phyloP scores from a whole-genome alignment of 2,797 vertebrate genomes.

The Tapirus indicus region DNA sequence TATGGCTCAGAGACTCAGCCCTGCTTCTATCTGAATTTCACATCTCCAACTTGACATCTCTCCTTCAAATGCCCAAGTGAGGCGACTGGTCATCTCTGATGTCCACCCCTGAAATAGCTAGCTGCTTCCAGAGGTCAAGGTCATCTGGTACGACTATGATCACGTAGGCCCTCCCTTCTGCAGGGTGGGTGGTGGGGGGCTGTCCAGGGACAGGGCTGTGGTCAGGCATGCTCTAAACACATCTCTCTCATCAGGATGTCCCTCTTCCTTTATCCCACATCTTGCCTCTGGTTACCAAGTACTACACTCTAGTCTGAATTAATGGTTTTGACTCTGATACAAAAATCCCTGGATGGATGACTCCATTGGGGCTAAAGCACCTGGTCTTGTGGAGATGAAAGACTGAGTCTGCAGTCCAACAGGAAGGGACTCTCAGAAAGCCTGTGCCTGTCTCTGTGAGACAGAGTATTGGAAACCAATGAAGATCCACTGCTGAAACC shows the following conservation, averaged over 20 bases:
- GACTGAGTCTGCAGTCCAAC: background rate
- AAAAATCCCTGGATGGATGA: background rate
- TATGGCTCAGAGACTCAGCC: background rate
- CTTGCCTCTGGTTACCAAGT: background rate
- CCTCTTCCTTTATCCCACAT: background rate
- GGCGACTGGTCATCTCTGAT: background rate
- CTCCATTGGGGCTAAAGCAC: accelerated
- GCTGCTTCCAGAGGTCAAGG: background rate
- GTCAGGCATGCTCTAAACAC: background rate
- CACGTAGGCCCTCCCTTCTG: background rate
- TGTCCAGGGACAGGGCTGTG: background rate
- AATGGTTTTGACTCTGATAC: background rate
- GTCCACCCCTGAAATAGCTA: background rate
- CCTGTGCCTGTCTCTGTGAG: slow-evolving; percentile 17
- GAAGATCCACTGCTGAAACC: slow-evolving; percentile 62
- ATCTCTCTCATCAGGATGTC: accelerated
- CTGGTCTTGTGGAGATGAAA: background rate
- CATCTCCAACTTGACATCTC: background rate
- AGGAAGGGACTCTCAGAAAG: slow-evolving; percentile 4
- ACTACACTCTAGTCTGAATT: background rate
- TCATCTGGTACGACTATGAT: background rate
- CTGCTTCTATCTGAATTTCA: background rate
- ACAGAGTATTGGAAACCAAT: slow-evolving; percentile 44
- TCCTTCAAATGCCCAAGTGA: background rate
- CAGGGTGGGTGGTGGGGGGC: background rate